Conservation (phyloP, 2,113 vertebrate genomes). For the Macquaria ambigua region DNA sequence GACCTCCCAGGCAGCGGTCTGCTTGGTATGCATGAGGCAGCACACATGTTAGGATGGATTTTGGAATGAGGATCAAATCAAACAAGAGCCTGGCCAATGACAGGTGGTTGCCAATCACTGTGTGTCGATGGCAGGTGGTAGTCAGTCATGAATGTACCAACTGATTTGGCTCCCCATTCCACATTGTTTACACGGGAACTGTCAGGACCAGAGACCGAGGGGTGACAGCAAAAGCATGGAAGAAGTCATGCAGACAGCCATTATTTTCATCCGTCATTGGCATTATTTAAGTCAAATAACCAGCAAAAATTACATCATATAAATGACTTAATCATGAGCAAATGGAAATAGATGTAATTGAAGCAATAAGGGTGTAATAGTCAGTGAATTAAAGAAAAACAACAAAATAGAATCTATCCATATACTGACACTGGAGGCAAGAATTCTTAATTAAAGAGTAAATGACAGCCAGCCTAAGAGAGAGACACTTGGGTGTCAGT, state of each 20-base stretch:
- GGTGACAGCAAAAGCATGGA: constrained; percentile 34
- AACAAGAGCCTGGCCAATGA: constrained; percentile 62
- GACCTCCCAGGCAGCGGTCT: constrained; percentile 20
- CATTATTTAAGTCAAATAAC: constrained; percentile 10
- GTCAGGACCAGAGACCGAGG: constrained; percentile 29
- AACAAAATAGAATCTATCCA: background rate
- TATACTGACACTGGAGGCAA: constrained; percentile 2
- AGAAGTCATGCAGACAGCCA: background rate
- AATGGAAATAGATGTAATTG: background rate
- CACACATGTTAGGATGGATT: constrained; percentile 37
- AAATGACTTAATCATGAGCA: background rate
- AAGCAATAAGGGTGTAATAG: background rate
- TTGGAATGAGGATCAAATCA: constrained; percentile 56
- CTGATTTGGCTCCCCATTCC: constrained; percentile 51
- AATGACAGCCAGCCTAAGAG: background rate
- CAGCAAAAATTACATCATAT: background rate
- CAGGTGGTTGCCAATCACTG: constrained; percentile 64
- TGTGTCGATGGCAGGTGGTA: constrained; percentile 64
- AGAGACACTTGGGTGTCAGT: constrained; percentile 11
- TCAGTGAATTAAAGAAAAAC: constrained; percentile 7
- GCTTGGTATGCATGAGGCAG: constrained; percentile 56
- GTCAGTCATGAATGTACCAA: constrained; percentile 60
- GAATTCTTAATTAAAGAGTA: constrained; percentile 26
- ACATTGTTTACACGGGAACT: constrained; percentile 52
- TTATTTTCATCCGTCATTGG: background rate